Evolutionary conservation across 30 jellyfish, hydroid and myxozoan genomes (phyloP), one percentile per base, ranked within the genome.

Genomic region (Sanderia malayensis): DNA sequence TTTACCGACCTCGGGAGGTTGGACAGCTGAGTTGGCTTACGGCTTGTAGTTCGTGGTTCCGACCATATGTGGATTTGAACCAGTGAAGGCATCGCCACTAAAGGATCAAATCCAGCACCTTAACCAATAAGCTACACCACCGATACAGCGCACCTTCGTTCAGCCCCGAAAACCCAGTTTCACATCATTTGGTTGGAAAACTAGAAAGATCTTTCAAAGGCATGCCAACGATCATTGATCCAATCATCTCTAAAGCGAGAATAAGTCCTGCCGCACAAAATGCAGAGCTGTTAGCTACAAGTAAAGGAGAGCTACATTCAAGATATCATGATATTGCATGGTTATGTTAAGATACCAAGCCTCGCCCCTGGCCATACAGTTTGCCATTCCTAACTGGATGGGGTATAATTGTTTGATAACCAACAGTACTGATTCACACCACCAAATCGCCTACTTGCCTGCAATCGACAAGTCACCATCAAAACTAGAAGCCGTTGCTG

Each of bases 401-500:
- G 72, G 79, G 25, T 67, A 20, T 59, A 67, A 67, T 67, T 4
- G 23, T 67, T 26, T 67, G 4, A 13, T 67, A 28, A 13, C 26
- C 44, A 59, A 31, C 20, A 21, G 11, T 8, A 26, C 11, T n/a
- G 68, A 57, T n/a, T n/a, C 28, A 3, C 9, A n/a, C 25, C 72
- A 67, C 25, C 15, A 20, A 13, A 27, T 67, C 31, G 33, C 79
- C 7, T 67, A 67, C 71, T 34, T 27, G 31, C 79, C 79, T 8
- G 71, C 79, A n/a, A 67, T 67, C 31, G 71, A 67, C 44, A 61
- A 67, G 41, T 67, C 79, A 28, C 79, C 73, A 18, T 20, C 91
- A 79, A 79, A 65, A 61, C 13, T 79, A 44, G 76, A 79, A 31
- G 49, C 84, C 32, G 91, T 79, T 65, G 31, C 53, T 18, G 83